Conservation (phyloP, 2,113 vertebrate genomes). For the Naja naja region DNA sequence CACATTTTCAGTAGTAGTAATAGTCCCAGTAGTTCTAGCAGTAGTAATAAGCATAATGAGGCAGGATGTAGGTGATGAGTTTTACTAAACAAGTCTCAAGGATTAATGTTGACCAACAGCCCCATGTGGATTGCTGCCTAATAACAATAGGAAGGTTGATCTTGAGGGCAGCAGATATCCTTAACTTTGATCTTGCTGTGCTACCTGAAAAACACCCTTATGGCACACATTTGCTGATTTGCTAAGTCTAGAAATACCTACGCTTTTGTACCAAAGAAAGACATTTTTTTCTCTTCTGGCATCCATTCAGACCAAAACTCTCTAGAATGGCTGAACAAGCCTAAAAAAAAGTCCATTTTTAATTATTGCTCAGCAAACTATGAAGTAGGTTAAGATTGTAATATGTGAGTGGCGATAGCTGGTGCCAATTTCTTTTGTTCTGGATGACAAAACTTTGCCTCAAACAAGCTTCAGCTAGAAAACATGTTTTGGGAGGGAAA, state of each 20-base stretch:
- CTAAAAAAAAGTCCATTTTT: background rate
- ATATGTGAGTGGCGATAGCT: background rate
- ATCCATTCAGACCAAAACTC: too few relatives aligned
- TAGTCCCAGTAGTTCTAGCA: background rate
- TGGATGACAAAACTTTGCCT: background rate
- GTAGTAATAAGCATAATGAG: slow-evolving; percentile 12
- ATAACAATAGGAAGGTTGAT: background rate
- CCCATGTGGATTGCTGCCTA: background rate
- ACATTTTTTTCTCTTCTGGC: background rate
- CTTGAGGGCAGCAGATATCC: background rate
- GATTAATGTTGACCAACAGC: background rate
- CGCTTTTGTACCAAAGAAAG: background rate
- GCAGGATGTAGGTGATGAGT: slow-evolving; percentile 3
- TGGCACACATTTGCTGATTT: background rate
- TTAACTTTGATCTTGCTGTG: background rate
- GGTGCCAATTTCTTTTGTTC: background rate
- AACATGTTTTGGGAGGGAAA: background rate
- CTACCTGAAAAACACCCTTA: background rate
- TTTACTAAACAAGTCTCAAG: background rate
- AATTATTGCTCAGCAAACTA: background rate
- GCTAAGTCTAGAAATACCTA: background rate
- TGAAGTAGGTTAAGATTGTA: background rate
- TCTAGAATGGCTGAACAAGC: background rate
- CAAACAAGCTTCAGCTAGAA: background rate
- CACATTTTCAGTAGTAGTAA: background rate